A percentile compares a stretch with the other conserved stretches of the same genome.
These are phyloP conservation scores for Sylvicola cinctus DNA, from an alignment of 2,888 invertebrate genomes.

Conservation along the genomic window DNA sequence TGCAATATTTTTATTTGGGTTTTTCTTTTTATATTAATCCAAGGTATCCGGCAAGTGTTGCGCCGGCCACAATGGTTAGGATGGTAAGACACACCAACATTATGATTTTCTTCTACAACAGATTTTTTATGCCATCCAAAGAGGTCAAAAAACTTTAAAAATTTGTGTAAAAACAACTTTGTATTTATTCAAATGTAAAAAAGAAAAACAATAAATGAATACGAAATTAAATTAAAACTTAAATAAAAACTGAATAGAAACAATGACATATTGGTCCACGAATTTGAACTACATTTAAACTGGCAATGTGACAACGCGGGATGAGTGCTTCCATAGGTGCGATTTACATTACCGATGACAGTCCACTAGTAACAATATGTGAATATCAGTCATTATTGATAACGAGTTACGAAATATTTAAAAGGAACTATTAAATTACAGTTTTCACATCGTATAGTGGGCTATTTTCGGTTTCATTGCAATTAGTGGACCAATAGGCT, in stretches of 20 bases:
- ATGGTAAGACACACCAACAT: constrained; percentile 74
- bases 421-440: too few species aligned
- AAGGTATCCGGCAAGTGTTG: constrained; percentile 44
- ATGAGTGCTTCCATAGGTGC: too few species aligned
- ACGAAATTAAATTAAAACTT: constrained; percentile 1
- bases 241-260: not conserved
- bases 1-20: not conserved
- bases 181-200: not conserved
- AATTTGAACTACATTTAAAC: too few species aligned
- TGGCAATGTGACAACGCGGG: too few species aligned
- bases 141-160: constrained; percentile 2
- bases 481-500: too few species aligned
- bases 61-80: constrained; percentile 48
- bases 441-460: too few species aligned
- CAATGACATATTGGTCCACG: too few species aligned
- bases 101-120: constrained; percentile 80
- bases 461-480: too few species aligned
- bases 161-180: not conserved
- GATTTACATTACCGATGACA: too few species aligned
- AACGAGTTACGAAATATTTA: too few species aligned
- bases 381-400: too few species aligned
- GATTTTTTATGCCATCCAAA: constrained; percentile 3
- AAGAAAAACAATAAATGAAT: not conserved
- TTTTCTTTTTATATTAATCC: constrained; percentile 15
- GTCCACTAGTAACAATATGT: too few species aligned